Evolutionary conservation across 2,888 invertebrate species (phyloP).

Genomic region (Dicycla oo): DNA sequence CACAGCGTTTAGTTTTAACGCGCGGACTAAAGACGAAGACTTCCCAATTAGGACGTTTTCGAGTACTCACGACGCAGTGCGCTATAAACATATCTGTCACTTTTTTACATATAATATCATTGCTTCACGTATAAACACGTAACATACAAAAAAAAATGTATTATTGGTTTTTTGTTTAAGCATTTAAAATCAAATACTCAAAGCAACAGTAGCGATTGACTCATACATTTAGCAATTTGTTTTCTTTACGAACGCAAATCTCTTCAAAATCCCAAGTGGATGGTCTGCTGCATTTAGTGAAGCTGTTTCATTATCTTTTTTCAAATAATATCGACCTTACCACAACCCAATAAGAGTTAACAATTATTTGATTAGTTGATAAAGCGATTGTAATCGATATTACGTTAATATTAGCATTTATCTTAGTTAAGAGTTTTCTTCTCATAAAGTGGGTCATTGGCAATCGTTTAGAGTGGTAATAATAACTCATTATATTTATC

Average conservation of each 20-base stretch:
- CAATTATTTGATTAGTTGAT: conserved; percentile 44
- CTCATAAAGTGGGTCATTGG: conserved; percentile 45
- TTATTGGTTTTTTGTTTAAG: conserved; percentile 14
- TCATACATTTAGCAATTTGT: conserved; percentile 37
- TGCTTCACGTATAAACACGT: too few relatives aligned
- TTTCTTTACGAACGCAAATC: conserved; percentile 37
- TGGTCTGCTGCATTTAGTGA: conserved; percentile 12
- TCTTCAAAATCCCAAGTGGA: conserved; percentile 50
- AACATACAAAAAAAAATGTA: neutral
- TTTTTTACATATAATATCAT: too few relatives aligned
- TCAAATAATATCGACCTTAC: conserved; percentile 44
- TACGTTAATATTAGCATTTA: conserved; percentile 48
- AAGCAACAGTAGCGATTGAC: conserved; percentile 45
- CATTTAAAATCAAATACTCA: conserved; percentile 21
- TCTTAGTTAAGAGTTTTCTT: conserved; percentile 49
- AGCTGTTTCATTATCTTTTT: conserved; percentile 16
- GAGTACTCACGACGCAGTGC: too few relatives aligned
- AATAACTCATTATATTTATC: conserved; percentile 55
- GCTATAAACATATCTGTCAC: too few relatives aligned
- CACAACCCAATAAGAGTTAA: conserved; percentile 39
- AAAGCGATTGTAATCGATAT: conserved; percentile 53
- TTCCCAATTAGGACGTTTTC: too few relatives aligned
- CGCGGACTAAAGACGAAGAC: too few relatives aligned
- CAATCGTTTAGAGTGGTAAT: conserved; percentile 25
- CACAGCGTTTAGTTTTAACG: too few relatives aligned